Conservation (phyloP, 2,113 vertebrate genomes). For the Anoplopoma fimbria region DNA sequence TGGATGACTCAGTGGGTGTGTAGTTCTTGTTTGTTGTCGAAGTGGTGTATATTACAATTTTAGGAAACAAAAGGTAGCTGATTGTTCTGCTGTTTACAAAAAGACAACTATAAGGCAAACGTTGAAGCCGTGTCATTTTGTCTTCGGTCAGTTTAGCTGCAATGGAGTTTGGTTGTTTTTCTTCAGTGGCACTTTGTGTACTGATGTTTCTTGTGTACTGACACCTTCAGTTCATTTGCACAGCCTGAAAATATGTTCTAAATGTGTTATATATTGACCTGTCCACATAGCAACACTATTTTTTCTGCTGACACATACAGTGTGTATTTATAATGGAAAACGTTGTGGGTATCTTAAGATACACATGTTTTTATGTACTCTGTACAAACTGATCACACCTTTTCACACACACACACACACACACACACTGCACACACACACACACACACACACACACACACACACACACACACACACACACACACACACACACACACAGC, state of each 20-base stretch:
- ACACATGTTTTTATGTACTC: neutral
- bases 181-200: neutral
- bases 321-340: neutral
- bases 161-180: neutral
- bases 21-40: neutral
- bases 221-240: neutral
- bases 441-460: no score
- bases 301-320: neutral
- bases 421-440: no score
- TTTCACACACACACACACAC: no score
- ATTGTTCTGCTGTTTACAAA: neutral
- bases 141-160: neutral
- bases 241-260: neutral
- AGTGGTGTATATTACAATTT: neutral
- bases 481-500: neutral
- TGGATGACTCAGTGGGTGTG: neutral
- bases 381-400: neutral
- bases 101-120: neutral
- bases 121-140: neutral
- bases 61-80: neutral
- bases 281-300: neutral
- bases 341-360: neutral
- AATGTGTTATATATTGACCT: neutral
- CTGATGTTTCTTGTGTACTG: neutral
- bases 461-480: neutral